phyloP scores from a whole-genome alignment of 2,888 invertebrate genomes.

The Mystacides longicornis region DNA sequence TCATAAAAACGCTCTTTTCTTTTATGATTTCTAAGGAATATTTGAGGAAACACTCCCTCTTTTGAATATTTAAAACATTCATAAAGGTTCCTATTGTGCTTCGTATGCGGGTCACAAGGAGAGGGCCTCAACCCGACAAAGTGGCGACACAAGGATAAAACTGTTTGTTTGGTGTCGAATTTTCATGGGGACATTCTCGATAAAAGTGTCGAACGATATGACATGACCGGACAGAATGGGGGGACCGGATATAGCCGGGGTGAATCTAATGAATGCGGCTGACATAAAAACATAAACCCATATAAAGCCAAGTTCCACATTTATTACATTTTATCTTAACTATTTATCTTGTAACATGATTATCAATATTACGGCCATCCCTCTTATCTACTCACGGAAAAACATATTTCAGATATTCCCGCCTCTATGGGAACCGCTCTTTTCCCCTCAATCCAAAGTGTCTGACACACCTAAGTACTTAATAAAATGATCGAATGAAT shows the following conservation, averaged over 20 bases:
- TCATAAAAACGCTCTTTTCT: too few relatives aligned
- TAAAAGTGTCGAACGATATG: slow-evolving; percentile 9
- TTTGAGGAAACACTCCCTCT: too few relatives aligned
- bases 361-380: not conserved
- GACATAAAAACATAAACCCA: slow-evolving; percentile 2
- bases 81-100: too few relatives aligned
- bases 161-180: slow-evolving; percentile 11
- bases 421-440: too few relatives aligned
- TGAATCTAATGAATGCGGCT: not conserved
- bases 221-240: slow-evolving; percentile 2
- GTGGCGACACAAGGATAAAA: slow-evolving; percentile 1
- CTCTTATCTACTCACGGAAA: too few relatives aligned
- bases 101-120: not conserved
- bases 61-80: too few relatives aligned
- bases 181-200: slow-evolving; percentile 13
- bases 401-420: too few relatives aligned
- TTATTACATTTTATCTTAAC: slow-evolving; percentile 2
- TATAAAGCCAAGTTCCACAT: not conserved
- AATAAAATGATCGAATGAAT: too few relatives aligned
- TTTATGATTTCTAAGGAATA: too few relatives aligned
- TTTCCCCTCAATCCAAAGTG: too few relatives aligned
- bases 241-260: not conserved
- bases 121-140: not conserved
- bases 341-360: not conserved
- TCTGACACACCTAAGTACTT: too few relatives aligned